These are phyloP conservation scores for Neodiprion virginianus DNA, from an alignment of 1,140 invertebrate genomes.

Conservation along the genomic window DNA sequence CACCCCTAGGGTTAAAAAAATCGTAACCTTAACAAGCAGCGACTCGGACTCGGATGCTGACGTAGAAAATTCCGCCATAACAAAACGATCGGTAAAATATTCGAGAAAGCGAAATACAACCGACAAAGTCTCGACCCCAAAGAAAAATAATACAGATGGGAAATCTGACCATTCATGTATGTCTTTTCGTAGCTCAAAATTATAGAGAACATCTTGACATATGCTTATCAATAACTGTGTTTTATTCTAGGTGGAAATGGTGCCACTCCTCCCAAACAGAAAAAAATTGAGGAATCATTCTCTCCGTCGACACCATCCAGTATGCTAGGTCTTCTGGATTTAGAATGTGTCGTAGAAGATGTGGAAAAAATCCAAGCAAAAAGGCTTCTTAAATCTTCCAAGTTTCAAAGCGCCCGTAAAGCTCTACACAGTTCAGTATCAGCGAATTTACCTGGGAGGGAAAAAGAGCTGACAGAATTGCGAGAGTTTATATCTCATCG, in stretches of 20 bases:
- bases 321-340: slow-evolving; percentile 37
- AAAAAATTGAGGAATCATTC: slow-evolving; percentile 24
- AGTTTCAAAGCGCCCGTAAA: slow-evolving; percentile 66
- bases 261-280: slow-evolving; percentile 44
- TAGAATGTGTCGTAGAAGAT: slow-evolving; percentile 26
- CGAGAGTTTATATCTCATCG: slow-evolving; percentile 73
- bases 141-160: slow-evolving; percentile 18
- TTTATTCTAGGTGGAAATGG: slow-evolving; percentile 23
- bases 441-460: slow-evolving; percentile 75
- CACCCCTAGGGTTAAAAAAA: slow-evolving; percentile 44
- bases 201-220: too few species aligned
- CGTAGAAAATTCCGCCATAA: slow-evolving; percentile 37
- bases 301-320: slow-evolving; percentile 42
- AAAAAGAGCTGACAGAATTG: slow-evolving; percentile 77
- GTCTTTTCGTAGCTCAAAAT: too few species aligned
- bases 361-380: slow-evolving; percentile 39
- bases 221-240: too few species aligned
- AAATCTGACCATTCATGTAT: too few species aligned
- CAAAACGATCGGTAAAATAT: slow-evolving; percentile 21
- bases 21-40: slow-evolving; percentile 49
- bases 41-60: slow-evolving; percentile 52
- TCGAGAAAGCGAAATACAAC: slow-evolving; percentile 8
- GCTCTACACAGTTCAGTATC: slow-evolving; percentile 77
- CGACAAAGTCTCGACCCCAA: slow-evolving; percentile 25
- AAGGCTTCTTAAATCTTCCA: slow-evolving; percentile 43